phyloP scores from a whole-genome alignment of 2,113 vertebrate species.

The Paramisgurnus dabryanus region DNA sequence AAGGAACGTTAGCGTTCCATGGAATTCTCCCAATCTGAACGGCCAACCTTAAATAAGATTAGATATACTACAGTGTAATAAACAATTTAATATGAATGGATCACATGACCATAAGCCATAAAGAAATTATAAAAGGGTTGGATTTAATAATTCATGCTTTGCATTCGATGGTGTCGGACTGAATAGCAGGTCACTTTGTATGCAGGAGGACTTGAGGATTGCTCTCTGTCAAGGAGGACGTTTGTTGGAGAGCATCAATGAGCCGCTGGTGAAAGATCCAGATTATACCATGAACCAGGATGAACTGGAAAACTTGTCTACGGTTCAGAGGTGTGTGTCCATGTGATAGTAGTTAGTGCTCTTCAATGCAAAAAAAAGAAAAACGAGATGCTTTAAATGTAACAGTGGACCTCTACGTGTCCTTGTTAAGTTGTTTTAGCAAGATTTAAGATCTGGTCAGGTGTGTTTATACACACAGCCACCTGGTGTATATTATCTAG shows the following conservation, averaged over 20 bases:
- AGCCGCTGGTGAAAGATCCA: slow-evolving; percentile 79
- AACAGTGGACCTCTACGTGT: background rate
- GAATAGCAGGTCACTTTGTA: background rate
- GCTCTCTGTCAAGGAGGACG: slow-evolving; percentile 81
- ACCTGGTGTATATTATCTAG: slow-evolving; percentile 23
- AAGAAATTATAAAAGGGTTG: slow-evolving; percentile 1
- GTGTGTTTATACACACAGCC: slow-evolving; percentile 13
- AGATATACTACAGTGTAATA: background rate
- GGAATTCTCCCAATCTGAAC: too few relatives aligned
- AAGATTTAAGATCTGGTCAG: background rate
- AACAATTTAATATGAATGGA: slow-evolving; percentile 4
- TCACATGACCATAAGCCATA: background rate
- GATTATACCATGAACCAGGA: slow-evolving; percentile 86
- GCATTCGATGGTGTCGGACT: background rate
- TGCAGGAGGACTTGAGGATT: slow-evolving; percentile 84
- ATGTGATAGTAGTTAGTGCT: background rate
- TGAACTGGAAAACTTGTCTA: slow-evolving; percentile 88
- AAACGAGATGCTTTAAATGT: background rate
- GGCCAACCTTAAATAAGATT: too few relatives aligned
- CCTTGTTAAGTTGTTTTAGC: slow-evolving; percentile 11
- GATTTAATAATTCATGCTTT: slow-evolving; percentile 11
- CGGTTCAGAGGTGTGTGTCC: slow-evolving; percentile 83
- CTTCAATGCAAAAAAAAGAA: slow-evolving; percentile 1
- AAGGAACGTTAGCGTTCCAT: background rate
- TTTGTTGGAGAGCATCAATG: slow-evolving; percentile 82